These are phyloP conservation scores for Ichneumoninae sp. DNA, from an alignment of 2,888 invertebrate genomes.

Conservation along the genomic window DNA sequence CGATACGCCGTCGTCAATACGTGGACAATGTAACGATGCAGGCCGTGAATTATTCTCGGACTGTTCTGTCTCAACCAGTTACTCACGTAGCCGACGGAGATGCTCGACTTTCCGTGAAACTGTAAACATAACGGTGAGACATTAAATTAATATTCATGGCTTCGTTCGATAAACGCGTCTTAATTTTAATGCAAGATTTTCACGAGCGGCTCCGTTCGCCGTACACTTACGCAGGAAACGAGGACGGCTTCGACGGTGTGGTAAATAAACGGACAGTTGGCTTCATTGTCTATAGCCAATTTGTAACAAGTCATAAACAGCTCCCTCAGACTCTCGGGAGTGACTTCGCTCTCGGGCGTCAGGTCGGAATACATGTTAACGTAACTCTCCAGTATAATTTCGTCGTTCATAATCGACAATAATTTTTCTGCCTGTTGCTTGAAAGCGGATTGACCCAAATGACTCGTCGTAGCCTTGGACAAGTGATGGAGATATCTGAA, in stretches of 20 bases:
- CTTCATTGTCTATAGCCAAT: slow-evolving; percentile 90
- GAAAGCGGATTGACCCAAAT: slow-evolving; percentile 88
- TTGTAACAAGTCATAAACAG: slow-evolving; percentile 91
- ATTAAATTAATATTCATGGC: neutral
- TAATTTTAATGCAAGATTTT: neutral
- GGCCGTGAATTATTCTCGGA: slow-evolving; percentile 90
- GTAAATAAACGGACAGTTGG: slow-evolving; percentile 89
- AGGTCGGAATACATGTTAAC: slow-evolving; percentile 87
- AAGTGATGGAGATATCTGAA: slow-evolving; percentile 88
- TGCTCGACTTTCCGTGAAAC: slow-evolving; percentile 91
- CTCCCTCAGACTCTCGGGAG: slow-evolving; percentile 88
- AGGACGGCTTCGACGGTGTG: slow-evolving; percentile 90
- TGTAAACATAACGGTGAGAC: slow-evolving; percentile 70
- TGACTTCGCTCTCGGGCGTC: slow-evolving; percentile 85
- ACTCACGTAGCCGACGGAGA: slow-evolving; percentile 91
- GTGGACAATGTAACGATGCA: slow-evolving; percentile 90
- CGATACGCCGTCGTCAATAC: slow-evolving; percentile 87
- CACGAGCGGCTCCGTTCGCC: neutral
- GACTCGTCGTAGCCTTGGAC: slow-evolving; percentile 87
- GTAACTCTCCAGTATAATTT: slow-evolving; percentile 88
- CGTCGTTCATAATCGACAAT: slow-evolving; percentile 85
- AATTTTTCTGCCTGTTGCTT: slow-evolving; percentile 90
- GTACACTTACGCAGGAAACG: slow-evolving; percentile 88
- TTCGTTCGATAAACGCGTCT: neutral
- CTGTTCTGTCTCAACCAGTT: slow-evolving; percentile 94